Evolutionary conservation across 1,140 invertebrate species (phyloP).

Genomic region (Dermatophagoides farinae): DNA sequence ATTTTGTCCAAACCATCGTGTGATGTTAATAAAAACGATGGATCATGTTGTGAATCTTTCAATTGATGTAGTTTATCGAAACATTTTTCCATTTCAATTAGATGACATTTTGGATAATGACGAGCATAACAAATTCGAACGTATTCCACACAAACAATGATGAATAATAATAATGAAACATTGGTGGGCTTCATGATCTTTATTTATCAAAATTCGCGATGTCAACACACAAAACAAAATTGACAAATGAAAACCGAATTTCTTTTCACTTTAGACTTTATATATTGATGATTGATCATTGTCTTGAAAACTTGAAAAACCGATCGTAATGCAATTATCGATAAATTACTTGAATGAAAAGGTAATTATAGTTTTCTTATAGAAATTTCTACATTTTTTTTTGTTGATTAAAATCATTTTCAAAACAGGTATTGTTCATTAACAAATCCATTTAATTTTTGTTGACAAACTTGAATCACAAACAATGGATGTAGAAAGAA

Average conservation of each 20-base stretch:
- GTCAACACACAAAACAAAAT: neutral
- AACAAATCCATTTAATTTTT: no score
- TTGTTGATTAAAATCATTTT: no score
- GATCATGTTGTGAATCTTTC: neutral
- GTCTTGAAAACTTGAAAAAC: no score
- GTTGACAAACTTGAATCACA: no score
- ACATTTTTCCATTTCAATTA: constrained; percentile 1
- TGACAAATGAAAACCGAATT: neutral
- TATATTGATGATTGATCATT: no score
- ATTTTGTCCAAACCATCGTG: neutral
- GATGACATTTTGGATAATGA: constrained; percentile 1
- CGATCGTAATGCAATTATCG: no score
- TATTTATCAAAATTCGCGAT: neutral
- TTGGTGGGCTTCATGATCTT: neutral
- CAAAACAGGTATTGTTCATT: no score
- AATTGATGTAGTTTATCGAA: constrained; percentile 1
- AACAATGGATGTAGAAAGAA: no score
- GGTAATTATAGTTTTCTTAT: no score
- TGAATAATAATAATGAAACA: neutral
- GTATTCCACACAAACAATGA: neutral
- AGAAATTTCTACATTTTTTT: no score
- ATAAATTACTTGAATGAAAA: no score
- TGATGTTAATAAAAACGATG: constrained; percentile 1
- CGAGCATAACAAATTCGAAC: neutral
- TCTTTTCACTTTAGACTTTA: neutral